Base-by-base conservation (phyloP, 64 coral and sea anemone genomes). In the Montipora cactus region DNA sequence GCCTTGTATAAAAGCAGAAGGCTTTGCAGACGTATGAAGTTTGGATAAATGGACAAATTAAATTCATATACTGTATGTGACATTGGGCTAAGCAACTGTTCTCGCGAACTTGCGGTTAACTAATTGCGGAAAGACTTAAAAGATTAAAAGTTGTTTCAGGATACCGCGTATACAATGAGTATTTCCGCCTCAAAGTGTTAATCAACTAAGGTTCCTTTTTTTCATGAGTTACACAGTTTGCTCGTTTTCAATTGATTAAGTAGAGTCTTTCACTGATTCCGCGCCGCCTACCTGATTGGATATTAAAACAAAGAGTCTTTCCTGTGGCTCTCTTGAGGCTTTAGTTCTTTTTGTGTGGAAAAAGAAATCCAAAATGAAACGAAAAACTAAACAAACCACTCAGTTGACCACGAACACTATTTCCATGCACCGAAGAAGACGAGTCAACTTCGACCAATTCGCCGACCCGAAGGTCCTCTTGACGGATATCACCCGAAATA, bases 111-210 rank as follows among this genome's bases (percentile, higher is more conserved):
- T 50, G 66, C 13, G 46, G 62, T 71, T 71, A 7, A 45, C 44
- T 62, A 4, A 8, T 48, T 71, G 46, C 47, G 82, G 82, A 19
- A 86, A 71, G 67, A 46, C 82, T 86, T 51, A 64, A 21, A 18
- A 82, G 80, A 82, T 82, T 82, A 82, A 82, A 7, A 6, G 55
- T 64, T 86, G 45, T 23, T 50, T 70, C 45, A 49, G 64, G 81
- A 85, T 49, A 49, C 64, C 37, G 61, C 62, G 44, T 44, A 69
- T 11, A 70, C 44, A 85, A 69, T 85, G 37, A 12, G 44, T 9
- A 47, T 47, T 85, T 85, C 59, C 59, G 81, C 64, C 5, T 45
- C 37, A 37, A 11, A 69, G 37, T 85, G 44, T 37, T 85, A 49
- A 85, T 85, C 61, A 46, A 47, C 64, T 69, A 46, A 48, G 62